Conservation (phyloP, 2,888 invertebrate species). For the Dynastes hyllus region DNA sequence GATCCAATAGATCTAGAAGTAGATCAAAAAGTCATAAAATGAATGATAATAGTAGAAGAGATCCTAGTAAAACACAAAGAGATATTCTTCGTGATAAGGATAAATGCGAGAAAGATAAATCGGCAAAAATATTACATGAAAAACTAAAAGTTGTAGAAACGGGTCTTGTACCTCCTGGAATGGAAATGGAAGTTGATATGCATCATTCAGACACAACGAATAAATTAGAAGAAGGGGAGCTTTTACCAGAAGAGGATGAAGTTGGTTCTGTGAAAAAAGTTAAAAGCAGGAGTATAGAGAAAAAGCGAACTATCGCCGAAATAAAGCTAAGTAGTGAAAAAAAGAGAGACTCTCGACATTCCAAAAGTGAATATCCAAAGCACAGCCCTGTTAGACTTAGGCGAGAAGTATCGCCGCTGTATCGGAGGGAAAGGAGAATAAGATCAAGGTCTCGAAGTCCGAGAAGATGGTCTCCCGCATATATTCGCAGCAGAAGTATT, state of each 20-base stretch:
- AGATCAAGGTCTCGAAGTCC: conserved; percentile 48
- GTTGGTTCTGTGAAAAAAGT: conserved; percentile 44
- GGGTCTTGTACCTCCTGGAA: conserved; percentile 71
- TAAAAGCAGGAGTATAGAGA: conserved; percentile 17
- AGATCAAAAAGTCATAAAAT: conserved; percentile 1
- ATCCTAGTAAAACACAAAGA: conserved; percentile 70
- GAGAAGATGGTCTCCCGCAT: conserved; percentile 21
- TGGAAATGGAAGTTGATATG: conserved; percentile 69
- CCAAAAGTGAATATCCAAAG: neutral
- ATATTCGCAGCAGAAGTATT: conserved; percentile 35
- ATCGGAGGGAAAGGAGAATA: conserved; percentile 13
- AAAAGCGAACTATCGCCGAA: neutral
- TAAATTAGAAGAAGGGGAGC: conserved; percentile 50
- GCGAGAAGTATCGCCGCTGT: conserved; percentile 9
- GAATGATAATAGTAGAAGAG: conserved; percentile 58
- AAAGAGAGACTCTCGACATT: neutral
- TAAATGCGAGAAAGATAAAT: conserved; percentile 67
- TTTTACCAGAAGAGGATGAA: conserved; percentile 50
- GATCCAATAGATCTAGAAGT: conserved; percentile 9
- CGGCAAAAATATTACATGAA: conserved; percentile 68
- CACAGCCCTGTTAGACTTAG: conserved; percentile 11
- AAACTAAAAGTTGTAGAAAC: conserved; percentile 69
- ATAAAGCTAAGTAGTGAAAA: conserved; percentile 2
- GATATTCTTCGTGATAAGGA: conserved; percentile 70
- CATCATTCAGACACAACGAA: conserved; percentile 35